Conservation (phyloP, 2,888 invertebrate species). For the Parnassius smintheus region DNA sequence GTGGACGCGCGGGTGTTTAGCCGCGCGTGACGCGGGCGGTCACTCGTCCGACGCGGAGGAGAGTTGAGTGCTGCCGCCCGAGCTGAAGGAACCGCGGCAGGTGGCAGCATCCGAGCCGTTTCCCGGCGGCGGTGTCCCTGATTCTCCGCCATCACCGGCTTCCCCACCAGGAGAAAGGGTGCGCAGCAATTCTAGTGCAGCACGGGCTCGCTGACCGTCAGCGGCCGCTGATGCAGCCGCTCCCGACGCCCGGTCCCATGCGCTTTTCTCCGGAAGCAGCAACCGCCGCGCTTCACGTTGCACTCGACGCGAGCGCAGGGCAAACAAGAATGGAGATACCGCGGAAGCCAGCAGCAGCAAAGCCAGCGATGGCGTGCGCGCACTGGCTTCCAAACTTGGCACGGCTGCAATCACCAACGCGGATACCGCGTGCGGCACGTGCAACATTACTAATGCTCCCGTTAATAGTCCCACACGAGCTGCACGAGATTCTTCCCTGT, state of each 20-base stretch:
- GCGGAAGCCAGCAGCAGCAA: slow-evolving; percentile 83
- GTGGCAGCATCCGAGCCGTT: slow-evolving; percentile 77
- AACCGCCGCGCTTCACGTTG: slow-evolving; percentile 68
- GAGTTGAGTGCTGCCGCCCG: slow-evolving; percentile 83
- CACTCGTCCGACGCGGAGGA: slow-evolving; percentile 83
- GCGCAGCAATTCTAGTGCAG: slow-evolving; percentile 65
- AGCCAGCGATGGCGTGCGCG: slow-evolving; percentile 74
- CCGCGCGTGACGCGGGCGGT: slow-evolving; percentile 48
- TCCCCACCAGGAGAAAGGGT: slow-evolving; percentile 70
- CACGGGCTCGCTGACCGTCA: slow-evolving; percentile 75
- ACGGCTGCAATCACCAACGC: slow-evolving; percentile 69
- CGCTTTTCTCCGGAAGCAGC: slow-evolving; percentile 67
- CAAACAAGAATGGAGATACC: slow-evolving; percentile 88
- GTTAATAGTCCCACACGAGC: slow-evolving; percentile 85
- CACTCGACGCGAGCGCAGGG: slow-evolving; percentile 86
- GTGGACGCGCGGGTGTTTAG: slow-evolving; percentile 53
- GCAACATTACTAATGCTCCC: slow-evolving; percentile 88
- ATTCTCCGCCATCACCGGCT: slow-evolving; percentile 49
- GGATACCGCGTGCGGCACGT: slow-evolving; percentile 83
- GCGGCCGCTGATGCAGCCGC: slow-evolving; percentile 79
- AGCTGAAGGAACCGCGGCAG: slow-evolving; percentile 83
- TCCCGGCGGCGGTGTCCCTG: slow-evolving; percentile 38
- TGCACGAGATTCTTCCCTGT: slow-evolving; percentile 93
- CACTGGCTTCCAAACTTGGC: slow-evolving; percentile 72
- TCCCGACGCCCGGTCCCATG: slow-evolving; percentile 76